These are phyloP conservation scores for Carollia perspicillata DNA, from an alignment of 2,113 vertebrate species.

Conservation along the genomic window DNA sequence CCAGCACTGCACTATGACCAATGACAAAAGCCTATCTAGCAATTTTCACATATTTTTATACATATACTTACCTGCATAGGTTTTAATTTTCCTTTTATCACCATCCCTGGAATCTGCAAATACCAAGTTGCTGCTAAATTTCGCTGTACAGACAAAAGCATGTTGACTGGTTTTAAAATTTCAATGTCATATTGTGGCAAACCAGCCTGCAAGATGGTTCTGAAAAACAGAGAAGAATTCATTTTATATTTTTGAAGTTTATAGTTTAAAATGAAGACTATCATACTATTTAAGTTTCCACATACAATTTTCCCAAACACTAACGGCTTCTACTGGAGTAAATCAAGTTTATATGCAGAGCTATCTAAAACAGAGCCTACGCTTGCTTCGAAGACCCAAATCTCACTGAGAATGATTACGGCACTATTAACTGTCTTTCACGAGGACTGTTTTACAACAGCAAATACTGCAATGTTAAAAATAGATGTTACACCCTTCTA, in stretches of 20 bases:
- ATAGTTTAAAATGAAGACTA: conserved; percentile 7
- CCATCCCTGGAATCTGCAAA: conserved; percentile 86
- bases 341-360: neutral
- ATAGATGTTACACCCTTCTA: neutral
- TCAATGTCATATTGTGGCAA: conserved; percentile 80
- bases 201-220: conserved; percentile 80
- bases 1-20: neutral
- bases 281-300: neutral
- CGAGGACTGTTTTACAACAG: neutral
- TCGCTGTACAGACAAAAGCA: conserved; percentile 89
- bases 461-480: neutral
- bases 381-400: neutral
- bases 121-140: conserved; percentile 94
- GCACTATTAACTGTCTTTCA: neutral
- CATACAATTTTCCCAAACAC: neutral
- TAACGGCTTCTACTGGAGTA: neutral
- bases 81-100: conserved; percentile 91
- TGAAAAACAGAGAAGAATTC: conserved; percentile 68
- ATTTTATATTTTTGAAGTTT: neutral
- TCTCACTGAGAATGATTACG: neutral
- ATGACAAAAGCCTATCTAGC: neutral
- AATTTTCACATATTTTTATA: neutral
- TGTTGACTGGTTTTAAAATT: conserved; percentile 92
- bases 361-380: neutral
- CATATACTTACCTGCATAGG: conserved; percentile 89